Base-by-base conservation (phyloP, 2,797 vertebrate species). In the Spinibarbus caldwelli region DNA sequence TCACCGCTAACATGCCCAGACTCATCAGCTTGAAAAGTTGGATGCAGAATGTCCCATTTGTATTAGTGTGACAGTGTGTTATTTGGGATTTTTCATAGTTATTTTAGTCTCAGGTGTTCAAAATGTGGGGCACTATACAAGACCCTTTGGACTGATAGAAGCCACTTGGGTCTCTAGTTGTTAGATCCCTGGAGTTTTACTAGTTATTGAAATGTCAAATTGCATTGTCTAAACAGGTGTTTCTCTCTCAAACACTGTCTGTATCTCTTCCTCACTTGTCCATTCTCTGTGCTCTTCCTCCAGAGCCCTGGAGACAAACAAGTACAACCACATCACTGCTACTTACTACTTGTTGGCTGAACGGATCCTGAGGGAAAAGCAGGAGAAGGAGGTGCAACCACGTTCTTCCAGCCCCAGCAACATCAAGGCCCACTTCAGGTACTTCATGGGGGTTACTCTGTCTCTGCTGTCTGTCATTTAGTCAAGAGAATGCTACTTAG, bases 241-340 rank as follows among this genome's bases (percentile, higher is more conserved):
- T 54, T 79, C 5, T 62, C 45, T 71, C 64, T 71, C 64, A 52
- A 17, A 71, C 49, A 49, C 70, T 29, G n/a, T 43, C 72, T 49
- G 15, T 41, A 52, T 82, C 57, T 31, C 29, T 59, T 67, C n/a
- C 54, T 73, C 49, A 66, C 43, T 57, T 82, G 57, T 49, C 14
- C 52, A 23, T 45, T 85, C 59, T 75, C 75, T 81, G 76, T 82
- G 84, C 88, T 29, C 78, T 90, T 87, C 86, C 85, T 80, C 47
- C 87, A 99, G 98, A 93, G 98, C 98, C 80, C 79, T 99, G 93
- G 98, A 99, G 93, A 98, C 97, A 82, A 98, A 99, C 95, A 98
- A 99, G 90, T 99, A 99, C 93, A 98, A 99, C 95, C 98, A 99
- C 94, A 99, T 99, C 93, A 99, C 98, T 36, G 98, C 98, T 91